Conservation (phyloP, 2,888 invertebrate species). For the Blastobasis lacticolella region DNA sequence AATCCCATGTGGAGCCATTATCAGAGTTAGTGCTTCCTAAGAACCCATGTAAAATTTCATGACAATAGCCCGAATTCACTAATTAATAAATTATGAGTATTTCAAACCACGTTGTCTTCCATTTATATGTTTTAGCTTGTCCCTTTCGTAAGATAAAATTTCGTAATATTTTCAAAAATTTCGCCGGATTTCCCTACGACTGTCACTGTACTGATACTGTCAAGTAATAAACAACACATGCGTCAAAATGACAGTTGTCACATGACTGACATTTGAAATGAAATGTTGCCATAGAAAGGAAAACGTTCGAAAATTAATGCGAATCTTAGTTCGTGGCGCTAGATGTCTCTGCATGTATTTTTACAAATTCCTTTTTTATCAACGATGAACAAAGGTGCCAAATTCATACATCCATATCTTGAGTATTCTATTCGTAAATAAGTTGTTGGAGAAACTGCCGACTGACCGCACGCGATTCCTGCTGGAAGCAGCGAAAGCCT, state of each 20-base stretch:
- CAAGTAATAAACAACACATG: constrained; percentile 4
- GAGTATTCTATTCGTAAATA: too few relatives aligned
- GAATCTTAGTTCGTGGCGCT: too few relatives aligned
- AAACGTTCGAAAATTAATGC: neutral
- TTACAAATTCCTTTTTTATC: too few relatives aligned
- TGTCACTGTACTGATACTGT: neutral
- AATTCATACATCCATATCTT: too few relatives aligned
- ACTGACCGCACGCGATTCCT: too few relatives aligned
- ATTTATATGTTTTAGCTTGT: neutral
- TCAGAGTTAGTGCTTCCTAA: constrained; percentile 1
- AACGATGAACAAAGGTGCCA: too few relatives aligned
- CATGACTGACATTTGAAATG: neutral
- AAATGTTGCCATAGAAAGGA: neutral
- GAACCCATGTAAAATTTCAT: constrained; percentile 3
- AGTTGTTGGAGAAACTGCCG: too few relatives aligned
- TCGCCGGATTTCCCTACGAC: constrained; percentile 5
- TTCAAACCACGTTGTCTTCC: neutral
- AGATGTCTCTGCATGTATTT: too few relatives aligned
- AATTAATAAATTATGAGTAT: neutral
- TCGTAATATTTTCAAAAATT: constrained; percentile 11
- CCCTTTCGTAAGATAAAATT: constrained; percentile 1
- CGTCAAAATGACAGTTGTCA: neutral
- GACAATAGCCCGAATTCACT: neutral
- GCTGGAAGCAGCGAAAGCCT: too few relatives aligned
- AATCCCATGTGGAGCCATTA: constrained; percentile 45